These are phyloP conservation scores for Actenoides hombroni DNA, from an alignment of 2,113 vertebrate genomes.

Conservation along the genomic window DNA sequence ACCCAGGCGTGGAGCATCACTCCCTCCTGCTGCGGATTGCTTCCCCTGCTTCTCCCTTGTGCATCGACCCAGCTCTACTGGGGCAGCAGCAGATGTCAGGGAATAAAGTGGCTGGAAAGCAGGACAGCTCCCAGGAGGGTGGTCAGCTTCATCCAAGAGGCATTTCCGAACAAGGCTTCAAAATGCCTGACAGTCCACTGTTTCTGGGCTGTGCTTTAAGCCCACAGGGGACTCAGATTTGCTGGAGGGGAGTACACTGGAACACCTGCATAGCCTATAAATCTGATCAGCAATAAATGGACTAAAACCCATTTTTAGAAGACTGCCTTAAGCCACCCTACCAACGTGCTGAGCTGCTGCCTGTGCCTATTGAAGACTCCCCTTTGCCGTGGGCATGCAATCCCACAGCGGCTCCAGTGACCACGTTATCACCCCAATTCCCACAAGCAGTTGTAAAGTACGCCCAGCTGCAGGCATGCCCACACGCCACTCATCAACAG, in stretches of 20 bases:
- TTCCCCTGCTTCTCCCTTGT: fast-evolving
- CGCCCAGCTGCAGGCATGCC: neutral
- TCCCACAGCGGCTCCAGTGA: fast-evolving
- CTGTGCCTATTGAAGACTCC: neutral
- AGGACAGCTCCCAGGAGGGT: neutral
- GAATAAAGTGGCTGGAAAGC: neutral
- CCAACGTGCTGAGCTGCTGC: neutral
- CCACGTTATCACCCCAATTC: fast-evolving
- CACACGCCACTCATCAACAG: neutral
- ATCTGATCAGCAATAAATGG: neutral
- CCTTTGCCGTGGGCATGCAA: neutral
- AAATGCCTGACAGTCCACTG: neutral
- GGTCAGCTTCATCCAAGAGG: neutral
- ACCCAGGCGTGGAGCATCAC: neutral
- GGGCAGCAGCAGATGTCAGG: neutral
- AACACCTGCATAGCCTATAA: neutral
- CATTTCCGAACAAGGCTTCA: neutral
- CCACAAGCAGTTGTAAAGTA: neutral
- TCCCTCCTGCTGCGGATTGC: neutral
- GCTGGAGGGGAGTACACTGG: neutral
- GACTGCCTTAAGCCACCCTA: neutral
- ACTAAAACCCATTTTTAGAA: neutral
- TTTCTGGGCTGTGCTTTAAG: neutral
- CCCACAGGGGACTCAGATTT: neutral
- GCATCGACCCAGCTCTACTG: neutral